Evolutionary conservation across 2,888 invertebrate species (phyloP), one percentile per base, ranked within the genome.

Genomic region (Helleia helle): DNA sequence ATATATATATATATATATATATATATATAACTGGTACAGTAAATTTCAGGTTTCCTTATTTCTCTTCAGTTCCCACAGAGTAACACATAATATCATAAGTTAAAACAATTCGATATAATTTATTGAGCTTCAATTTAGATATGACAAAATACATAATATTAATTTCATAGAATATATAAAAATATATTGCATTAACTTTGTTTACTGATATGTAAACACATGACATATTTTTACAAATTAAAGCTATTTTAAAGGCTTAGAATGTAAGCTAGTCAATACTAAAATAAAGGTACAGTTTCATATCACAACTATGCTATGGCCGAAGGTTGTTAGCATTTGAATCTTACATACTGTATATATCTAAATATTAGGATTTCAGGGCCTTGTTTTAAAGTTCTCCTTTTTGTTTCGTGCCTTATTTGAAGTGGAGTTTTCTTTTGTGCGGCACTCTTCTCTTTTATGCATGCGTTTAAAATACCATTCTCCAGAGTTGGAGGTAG

Each of bases 401-500:
- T 69, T 42, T 66, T 70, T 2, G 59, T 65, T 50, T 76, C 80
- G 29, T 62, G 47, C 47, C 73, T 79, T 43, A n/a, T 62, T 72
- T 45, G 67, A 56, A 8, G 71, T 79, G 46, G 62, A 68, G 47
- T 79, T 83, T 40, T 74, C 70, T 42, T 77, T 76, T 3, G 68
- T 60, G 34, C 84, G 73, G 42, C 80, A 79, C 41, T 83, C 80
- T 41, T 86, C 84, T 4, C 86, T 67, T 42, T 68, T 68, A 38
- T 73, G 70, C 84, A 85, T 79, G 15, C 84, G 73, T 11, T 74
- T 65, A 48, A 85, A 85, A 51, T 86, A 85, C 86, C 86, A 85
- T 1, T 70, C 68, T 1, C 81, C 79, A 28, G 65, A 71, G 47
- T 76, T 76, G 1, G 63, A 56, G 26, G 57, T 65, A 9, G 55